Evolutionary conservation across 2,113 vertebrate species (phyloP).

Genomic region (Thryonomys swinderianus): DNA sequence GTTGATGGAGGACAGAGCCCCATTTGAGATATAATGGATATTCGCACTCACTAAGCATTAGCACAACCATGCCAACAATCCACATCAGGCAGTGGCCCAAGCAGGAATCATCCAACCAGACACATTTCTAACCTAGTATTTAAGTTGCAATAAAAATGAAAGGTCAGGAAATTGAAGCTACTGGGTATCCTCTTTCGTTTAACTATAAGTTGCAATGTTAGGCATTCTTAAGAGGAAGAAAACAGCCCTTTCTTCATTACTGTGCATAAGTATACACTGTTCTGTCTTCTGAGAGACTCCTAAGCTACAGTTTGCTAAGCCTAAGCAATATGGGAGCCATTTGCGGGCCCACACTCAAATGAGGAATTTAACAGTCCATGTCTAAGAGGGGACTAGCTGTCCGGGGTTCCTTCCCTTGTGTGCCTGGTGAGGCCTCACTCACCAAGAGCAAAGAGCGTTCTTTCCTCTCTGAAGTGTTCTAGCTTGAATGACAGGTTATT

Average conservation of each 20-base stretch:
- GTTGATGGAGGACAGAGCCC: neutral
- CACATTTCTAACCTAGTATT: slow-evolving; percentile 16
- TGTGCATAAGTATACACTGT: neutral
- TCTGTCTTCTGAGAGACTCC: neutral
- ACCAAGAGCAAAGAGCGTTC: neutral
- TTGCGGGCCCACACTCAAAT: neutral
- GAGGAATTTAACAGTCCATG: neutral
- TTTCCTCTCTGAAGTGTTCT: neutral
- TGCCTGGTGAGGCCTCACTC: neutral
- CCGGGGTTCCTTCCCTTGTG: neutral
- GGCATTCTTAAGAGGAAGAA: neutral
- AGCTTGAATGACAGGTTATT: neutral
- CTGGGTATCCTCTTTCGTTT: neutral
- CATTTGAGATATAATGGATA: slow-evolving; percentile 28
- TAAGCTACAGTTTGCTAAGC: neutral
- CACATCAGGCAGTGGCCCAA: slow-evolving; percentile 12
- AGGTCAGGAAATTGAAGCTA: slow-evolving; percentile 3
- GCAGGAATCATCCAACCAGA: neutral
- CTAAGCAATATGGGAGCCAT: neutral
- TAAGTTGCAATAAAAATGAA: slow-evolving; percentile 22
- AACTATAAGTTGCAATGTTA: neutral
- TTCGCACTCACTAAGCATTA: slow-evolving; percentile 29
- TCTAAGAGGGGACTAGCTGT: neutral
- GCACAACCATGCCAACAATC: neutral
- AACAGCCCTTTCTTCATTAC: neutral